A percentile compares a stretch with the other conserved stretches of the same genome.
Evolutionary conservation across 2,888 invertebrate genomes (phyloP).

Genomic region (Pogonocherus hispidulus): DNA sequence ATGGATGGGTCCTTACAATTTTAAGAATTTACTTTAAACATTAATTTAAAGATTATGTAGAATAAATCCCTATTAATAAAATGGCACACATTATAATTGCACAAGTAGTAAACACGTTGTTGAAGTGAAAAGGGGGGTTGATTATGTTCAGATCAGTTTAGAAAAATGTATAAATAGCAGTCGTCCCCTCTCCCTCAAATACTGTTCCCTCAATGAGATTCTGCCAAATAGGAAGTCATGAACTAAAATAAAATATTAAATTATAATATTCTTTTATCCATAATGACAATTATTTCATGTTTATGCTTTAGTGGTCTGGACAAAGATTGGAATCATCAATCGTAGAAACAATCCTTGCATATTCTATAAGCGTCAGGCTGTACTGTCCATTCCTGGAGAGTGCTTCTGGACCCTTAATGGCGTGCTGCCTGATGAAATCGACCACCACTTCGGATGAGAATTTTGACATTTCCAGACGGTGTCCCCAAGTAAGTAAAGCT

Average conservation of each 20-base stretch:
- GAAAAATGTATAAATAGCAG: neutral
- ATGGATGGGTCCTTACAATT: no score
- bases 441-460: conserved; percentile 72
- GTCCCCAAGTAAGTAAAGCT: conserved; percentile 83
- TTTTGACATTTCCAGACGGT: conserved; percentile 78
- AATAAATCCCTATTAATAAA: conserved; percentile 4
- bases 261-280: neutral
- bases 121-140: neutral
- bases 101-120: conserved; percentile 9
- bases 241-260: neutral
- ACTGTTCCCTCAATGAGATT: neutral
- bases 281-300: conserved; percentile 41
- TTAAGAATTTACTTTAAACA: no score
- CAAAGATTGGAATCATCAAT: conserved; percentile 68
- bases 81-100: conserved; percentile 18
- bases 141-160: neutral
- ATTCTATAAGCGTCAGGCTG: conserved; percentile 66
- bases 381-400: conserved; percentile 72
- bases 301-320: conserved; percentile 54
- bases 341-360: conserved; percentile 68
- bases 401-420: conserved; percentile 74
- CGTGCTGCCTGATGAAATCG: conserved; percentile 76
- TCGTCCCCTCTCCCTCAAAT: neutral
- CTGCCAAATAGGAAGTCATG: neutral
- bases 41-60: neutral